A percentile compares a stretch with the other conserved stretches of the same genome.
Evolutionary conservation across 53 echinoderm and acorn worm genomes (phyloP).

Genomic region (Temnopleurus reevesii): DNA sequence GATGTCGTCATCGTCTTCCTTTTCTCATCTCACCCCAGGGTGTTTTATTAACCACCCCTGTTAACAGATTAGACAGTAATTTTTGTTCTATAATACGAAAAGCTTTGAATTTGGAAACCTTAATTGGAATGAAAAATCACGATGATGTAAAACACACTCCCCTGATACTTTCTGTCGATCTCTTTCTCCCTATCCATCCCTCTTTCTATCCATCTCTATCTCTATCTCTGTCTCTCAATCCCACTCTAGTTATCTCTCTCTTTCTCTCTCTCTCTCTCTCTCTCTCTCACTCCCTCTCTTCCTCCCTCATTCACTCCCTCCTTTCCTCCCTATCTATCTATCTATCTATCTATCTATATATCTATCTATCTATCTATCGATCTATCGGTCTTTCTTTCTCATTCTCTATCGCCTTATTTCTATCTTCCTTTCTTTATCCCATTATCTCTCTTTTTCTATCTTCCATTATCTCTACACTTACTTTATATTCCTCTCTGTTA

Average conservation of each 20-base stretch:
- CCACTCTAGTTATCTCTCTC: neutral
- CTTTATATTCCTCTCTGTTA: neutral
- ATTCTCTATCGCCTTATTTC: neutral
- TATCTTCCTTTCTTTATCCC: neutral
- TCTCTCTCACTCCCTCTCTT: neutral
- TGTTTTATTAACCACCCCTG: no score
- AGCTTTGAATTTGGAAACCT: no score
- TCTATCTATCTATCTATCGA: neutral
- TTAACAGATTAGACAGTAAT: no score
- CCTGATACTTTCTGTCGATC: no score
- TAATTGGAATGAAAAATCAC: no score
- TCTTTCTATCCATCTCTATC: neutral
- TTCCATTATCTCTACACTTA: neutral
- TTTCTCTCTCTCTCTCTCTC: neutral
- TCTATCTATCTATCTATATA: neutral
- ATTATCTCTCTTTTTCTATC: neutral
- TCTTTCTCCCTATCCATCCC: neutral
- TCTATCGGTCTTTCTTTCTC: neutral
- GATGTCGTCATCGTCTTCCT: neutral
- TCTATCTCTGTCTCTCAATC: neutral
- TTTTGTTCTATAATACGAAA: no score
- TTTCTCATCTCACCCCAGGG: neutral
- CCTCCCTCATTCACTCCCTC: neutral
- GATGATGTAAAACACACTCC: no score
- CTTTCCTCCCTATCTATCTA: neutral